phyloP scores from a whole-genome alignment of 1,140 invertebrate genomes.

The Drosophila pallidifrons region DNA sequence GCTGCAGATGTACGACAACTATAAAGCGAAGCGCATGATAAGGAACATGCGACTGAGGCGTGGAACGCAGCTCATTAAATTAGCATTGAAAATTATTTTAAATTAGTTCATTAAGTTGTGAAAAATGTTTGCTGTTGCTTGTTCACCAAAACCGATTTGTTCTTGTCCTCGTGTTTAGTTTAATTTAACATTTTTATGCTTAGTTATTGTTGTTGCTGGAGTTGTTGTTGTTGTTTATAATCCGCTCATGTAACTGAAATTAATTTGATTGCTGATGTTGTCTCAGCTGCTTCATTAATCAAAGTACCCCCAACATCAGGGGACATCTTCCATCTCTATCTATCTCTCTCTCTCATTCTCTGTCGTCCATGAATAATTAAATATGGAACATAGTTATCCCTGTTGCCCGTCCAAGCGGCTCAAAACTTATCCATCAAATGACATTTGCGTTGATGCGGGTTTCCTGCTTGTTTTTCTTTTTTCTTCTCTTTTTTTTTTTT shows the following conservation, averaged over 20 bases:
- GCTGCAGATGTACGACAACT: background rate
- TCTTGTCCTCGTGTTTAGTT: slow-evolving; percentile 43
- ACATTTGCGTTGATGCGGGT: slow-evolving; percentile 79
- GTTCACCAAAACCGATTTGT: slow-evolving; percentile 67
- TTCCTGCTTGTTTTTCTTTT: slow-evolving; percentile 35
- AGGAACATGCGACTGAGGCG: slow-evolving; percentile 5
- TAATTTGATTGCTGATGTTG: slow-evolving; percentile 83
- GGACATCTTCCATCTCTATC: slow-evolving; percentile 17
- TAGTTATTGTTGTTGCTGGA: slow-evolving; percentile 24
- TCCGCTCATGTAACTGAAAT: slow-evolving; percentile 81
- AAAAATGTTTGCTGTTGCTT: slow-evolving; percentile 67
- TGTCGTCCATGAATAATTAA: slow-evolving; percentile 75
- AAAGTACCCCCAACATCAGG: slow-evolving; percentile 45
- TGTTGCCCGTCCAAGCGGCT: slow-evolving; percentile 44
- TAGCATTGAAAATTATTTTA: slow-evolving; percentile 83
- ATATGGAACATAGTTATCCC: slow-evolving; percentile 74
- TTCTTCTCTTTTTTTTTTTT: background rate
- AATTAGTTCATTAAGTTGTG: slow-evolving; percentile 82
- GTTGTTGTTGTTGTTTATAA: slow-evolving; percentile 49
- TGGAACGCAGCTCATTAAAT: slow-evolving; percentile 67
- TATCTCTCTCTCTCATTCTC: slow-evolving; percentile 19
- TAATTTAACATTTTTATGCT: slow-evolving; percentile 22
- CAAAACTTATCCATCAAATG: slow-evolving; percentile 81
- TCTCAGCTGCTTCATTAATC: slow-evolving; percentile 83
- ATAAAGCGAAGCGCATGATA: background rate